A percentile compares a stretch with the other conserved stretches of the same genome.
phyloP scores from a whole-genome alignment of 64 coral and sea anemone species.

The Pocillopora verrucosa region DNA sequence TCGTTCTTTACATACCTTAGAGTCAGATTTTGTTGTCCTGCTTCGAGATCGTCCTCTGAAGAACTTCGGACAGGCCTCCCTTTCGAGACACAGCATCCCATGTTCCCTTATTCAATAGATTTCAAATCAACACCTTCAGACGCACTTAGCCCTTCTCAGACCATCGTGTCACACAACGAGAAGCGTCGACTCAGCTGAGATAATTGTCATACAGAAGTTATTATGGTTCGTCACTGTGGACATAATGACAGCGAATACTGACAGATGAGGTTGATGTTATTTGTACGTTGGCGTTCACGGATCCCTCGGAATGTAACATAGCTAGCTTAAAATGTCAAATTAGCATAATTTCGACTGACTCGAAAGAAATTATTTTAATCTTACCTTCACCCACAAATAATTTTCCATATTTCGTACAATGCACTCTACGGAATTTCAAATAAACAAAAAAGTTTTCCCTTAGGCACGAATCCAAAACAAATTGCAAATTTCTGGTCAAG shows the following conservation, averaged over 20 bases:
- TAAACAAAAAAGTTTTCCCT: not conserved
- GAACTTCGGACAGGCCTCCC: not conserved
- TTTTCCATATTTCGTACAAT: not conserved
- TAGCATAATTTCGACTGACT: not conserved
- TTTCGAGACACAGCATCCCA: conserved; percentile 23
- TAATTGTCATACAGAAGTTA: not conserved
- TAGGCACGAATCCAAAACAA: too few relatives aligned
- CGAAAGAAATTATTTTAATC: not conserved
- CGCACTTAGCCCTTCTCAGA: not conserved
- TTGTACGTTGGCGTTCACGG: not conserved
- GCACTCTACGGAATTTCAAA: not conserved
- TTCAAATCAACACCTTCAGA: not conserved
- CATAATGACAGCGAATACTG: not conserved
- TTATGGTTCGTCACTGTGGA: not conserved
- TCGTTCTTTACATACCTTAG: not conserved
- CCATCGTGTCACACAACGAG: conserved; percentile 1
- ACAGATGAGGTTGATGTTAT: not conserved
- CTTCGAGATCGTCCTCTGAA: conserved; percentile 11
- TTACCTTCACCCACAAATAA: not conserved
- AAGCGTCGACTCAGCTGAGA: conserved; percentile 11
- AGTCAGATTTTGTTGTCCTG: conserved; percentile 14
- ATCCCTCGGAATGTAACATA: conserved; percentile 22
- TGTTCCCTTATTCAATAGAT: not conserved
- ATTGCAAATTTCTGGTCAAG: too few relatives aligned
- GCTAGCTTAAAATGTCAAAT: not conserved